These are phyloP conservation scores for Barbus barbus DNA, from an alignment of 2,113 vertebrate species.

Conservation along the genomic window DNA sequence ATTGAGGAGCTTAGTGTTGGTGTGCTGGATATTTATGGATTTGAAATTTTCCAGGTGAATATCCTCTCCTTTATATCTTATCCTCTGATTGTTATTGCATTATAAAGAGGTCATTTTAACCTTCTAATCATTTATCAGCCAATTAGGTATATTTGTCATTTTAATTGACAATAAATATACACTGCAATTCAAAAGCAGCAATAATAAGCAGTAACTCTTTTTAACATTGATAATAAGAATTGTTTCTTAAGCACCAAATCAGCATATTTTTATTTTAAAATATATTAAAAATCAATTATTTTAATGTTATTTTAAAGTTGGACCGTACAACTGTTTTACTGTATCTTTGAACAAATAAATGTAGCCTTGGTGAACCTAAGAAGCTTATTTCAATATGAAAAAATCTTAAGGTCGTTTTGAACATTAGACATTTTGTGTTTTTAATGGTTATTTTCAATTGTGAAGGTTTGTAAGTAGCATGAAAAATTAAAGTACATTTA, in stretches of 20 bases:
- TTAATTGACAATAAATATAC: not conserved
- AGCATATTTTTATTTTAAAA: too few relatives aligned
- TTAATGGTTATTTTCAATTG: not conserved
- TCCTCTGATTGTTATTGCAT: not conserved
- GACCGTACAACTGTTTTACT: too few relatives aligned
- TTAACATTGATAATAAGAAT: too few relatives aligned
- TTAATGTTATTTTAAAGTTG: too few relatives aligned
- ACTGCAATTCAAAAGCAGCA: not conserved
- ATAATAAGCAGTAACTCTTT: too few relatives aligned
- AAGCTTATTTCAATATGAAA: too few relatives aligned
- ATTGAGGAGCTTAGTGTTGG: constrained; percentile 90
- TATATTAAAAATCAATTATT: too few relatives aligned
- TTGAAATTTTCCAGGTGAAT: constrained; percentile 95
- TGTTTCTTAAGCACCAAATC: too few relatives aligned
- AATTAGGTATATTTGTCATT: not conserved
- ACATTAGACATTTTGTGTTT: too few relatives aligned
- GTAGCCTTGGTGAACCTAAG: too few relatives aligned
- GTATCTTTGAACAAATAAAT: too few relatives aligned
- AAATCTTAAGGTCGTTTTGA: too few relatives aligned
- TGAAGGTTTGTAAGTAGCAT: not conserved
- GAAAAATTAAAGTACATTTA: not conserved
- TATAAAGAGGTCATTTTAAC: not conserved
- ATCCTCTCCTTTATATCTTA: not conserved
- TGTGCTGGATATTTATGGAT: constrained; percentile 96
- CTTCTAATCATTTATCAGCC: not conserved